phyloP scores from a whole-genome alignment of 1,140 invertebrate genomes.

The Mycetomoellerius zeteki region DNA sequence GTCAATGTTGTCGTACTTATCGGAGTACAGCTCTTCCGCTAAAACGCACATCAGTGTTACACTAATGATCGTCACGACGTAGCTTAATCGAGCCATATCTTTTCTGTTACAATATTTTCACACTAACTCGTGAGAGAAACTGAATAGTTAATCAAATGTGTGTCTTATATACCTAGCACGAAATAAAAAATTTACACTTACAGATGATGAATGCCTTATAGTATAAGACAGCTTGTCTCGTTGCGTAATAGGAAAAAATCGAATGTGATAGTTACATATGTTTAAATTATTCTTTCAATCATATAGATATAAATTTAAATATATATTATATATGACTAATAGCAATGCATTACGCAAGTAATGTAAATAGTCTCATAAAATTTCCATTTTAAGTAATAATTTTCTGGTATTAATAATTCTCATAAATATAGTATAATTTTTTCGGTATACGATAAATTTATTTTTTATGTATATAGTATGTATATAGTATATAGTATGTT shows the following conservation, averaged over 20 bases:
- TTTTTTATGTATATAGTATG: too few relatives aligned
- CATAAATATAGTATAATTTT: too few relatives aligned
- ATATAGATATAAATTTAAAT: too few relatives aligned
- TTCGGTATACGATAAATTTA: too few relatives aligned
- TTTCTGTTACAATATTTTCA: neutral
- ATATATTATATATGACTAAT: too few relatives aligned
- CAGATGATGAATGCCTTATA: neutral
- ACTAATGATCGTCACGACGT: neutral
- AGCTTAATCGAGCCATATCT: neutral
- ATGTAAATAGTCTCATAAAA: too few relatives aligned
- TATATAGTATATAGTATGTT: too few relatives aligned
- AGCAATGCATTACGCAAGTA: too few relatives aligned
- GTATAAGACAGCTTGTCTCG: neutral
- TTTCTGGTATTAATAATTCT: too few relatives aligned
- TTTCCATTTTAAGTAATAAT: too few relatives aligned
- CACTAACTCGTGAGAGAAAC: neutral
- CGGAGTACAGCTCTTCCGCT: constrained; percentile 29
- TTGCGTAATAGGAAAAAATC: neutral
- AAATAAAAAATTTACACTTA: neutral
- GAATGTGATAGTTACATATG: neutral
- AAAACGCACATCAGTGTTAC: constrained; percentile 1
- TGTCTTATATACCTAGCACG: neutral
- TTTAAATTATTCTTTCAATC: neutral
- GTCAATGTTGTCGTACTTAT: constrained; percentile 58
- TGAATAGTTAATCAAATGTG: neutral